These are phyloP conservation scores for Muscicapa comitata DNA, from an alignment of 2,797 vertebrate species.

Conservation along the genomic window DNA sequence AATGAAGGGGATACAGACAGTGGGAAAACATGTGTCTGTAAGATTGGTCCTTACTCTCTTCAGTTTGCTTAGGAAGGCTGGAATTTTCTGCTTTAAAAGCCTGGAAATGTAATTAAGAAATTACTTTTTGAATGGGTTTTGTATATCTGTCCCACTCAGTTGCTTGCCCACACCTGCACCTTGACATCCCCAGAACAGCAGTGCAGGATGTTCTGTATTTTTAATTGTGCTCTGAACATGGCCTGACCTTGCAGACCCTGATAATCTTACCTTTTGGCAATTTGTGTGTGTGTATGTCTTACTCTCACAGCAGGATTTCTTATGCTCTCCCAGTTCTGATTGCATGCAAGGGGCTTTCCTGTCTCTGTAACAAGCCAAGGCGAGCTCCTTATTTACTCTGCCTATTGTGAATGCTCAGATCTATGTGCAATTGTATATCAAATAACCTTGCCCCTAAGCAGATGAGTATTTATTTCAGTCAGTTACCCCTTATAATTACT, in stretches of 20 bases:
- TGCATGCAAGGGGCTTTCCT: constrained; percentile 8
- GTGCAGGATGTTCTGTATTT: background rate
- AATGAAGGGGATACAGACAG: background rate
- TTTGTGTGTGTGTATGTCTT: background rate
- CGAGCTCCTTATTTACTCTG: constrained; percentile 41
- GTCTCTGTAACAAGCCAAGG: constrained; percentile 11
- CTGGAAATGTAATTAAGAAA: background rate
- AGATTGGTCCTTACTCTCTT: background rate
- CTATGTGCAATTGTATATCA: constrained; percentile 74
- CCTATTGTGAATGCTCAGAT: constrained; percentile 67
- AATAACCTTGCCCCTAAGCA: constrained; percentile 83
- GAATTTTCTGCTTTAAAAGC: background rate
- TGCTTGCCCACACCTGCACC: background rate
- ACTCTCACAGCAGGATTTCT: constrained; percentile 25
- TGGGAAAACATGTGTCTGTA: background rate
- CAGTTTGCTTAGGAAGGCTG: background rate
- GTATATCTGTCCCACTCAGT: background rate
- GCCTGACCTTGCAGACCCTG: background rate
- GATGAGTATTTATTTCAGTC: constrained; percentile 89
- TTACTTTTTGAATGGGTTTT: background rate
- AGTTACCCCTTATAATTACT: constrained; percentile 91
- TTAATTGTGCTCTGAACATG: background rate
- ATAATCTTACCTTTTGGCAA: background rate
- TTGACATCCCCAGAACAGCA: background rate
- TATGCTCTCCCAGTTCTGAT: constrained; percentile 2